Base-by-base conservation (phyloP, 2,113 vertebrate species). In the Crotalus viridis region DNA sequence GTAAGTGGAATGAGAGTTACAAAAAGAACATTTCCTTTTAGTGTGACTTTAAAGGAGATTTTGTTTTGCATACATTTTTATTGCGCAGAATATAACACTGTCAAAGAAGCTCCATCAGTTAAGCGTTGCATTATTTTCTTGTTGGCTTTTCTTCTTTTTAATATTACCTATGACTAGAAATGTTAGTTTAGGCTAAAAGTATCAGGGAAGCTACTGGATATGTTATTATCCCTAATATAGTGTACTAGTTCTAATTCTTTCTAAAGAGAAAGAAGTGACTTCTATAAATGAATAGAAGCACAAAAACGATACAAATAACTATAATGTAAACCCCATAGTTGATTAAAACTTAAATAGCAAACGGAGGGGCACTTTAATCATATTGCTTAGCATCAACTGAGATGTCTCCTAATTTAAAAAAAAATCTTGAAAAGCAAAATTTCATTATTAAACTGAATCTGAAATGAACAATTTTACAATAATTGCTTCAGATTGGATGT, bases 91-190 rank as follows among this genome's bases (percentile, higher is more conserved):
- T 26, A 15, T 59, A 85, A 59, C 33, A 56, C 46, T 59, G 56
- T 57, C 52, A 89, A 64, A 81, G 33, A 46, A 56, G 86, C 28
- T 90, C 55, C 85, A 43, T 33, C 26, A 90, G 21, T 28, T 22
- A 24, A 24, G 74, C 28, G 1, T 86, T 28, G 52, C 46, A 12
- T 86, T 12, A 64, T n/a, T 17, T 28, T 92, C 24, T 91, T 85
- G 52, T 85, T 24, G 39, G 22, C 39, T 48, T 51, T 24, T 22
- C 33, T 24, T 69, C 33, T 52, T 90, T n/a, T 51, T 43, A 69
- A 89, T 69, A 10, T 90, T 39, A 55, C 21, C 64, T 93, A n/a
- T 95, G 94, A 96, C 95, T 95, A 93, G 90, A 89, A 85, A 94
- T 93, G 74, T 1, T 87, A 89, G 43, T 46, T 43, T 69, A 85